A percentile compares a stretch with the other conserved stretches of the same genome.
These are phyloP conservation scores for Rhopalosiphum nymphaeae DNA, from an alignment of 2,888 invertebrate species.

Conservation along the genomic window DNA sequence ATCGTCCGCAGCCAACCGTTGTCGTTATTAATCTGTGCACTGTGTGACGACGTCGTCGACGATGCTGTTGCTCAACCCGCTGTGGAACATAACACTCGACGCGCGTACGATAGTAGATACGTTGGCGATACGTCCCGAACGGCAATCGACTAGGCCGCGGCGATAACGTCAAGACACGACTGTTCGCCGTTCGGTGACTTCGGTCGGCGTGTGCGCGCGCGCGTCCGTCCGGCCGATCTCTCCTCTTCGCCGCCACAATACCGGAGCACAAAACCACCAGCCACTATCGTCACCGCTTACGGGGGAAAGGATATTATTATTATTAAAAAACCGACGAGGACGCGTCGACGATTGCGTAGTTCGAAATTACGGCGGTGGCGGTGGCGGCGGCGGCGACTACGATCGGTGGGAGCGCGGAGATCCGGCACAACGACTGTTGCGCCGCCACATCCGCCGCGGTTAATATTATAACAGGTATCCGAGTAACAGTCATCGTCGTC, in stretches of 20 bases:
- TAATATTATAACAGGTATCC: slow-evolving; percentile 12
- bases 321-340: neutral
- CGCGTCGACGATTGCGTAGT: slow-evolving; percentile 25
- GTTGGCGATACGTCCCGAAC: neutral
- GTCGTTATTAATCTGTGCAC: neutral
- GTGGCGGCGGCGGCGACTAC: neutral
- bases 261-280: neutral
- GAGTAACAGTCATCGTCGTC: neutral
- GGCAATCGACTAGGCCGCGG: neutral
- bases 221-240: neutral
- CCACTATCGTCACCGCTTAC: neutral
- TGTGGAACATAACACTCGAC: neutral
- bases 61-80: neutral
- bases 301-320: neutral
- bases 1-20: neutral
- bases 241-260: neutral
- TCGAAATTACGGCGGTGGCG: neutral
- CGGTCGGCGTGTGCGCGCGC: neutral
- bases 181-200: slow-evolving; percentile 20
- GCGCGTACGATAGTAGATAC: neutral
- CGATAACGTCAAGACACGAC: slow-evolving; percentile 6
- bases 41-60: neutral
- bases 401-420: neutral
- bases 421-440: neutral
- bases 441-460: slow-evolving; percentile 6